phyloP scores from a whole-genome alignment of 2,113 vertebrate species.

The Agapornis roseicollis region DNA sequence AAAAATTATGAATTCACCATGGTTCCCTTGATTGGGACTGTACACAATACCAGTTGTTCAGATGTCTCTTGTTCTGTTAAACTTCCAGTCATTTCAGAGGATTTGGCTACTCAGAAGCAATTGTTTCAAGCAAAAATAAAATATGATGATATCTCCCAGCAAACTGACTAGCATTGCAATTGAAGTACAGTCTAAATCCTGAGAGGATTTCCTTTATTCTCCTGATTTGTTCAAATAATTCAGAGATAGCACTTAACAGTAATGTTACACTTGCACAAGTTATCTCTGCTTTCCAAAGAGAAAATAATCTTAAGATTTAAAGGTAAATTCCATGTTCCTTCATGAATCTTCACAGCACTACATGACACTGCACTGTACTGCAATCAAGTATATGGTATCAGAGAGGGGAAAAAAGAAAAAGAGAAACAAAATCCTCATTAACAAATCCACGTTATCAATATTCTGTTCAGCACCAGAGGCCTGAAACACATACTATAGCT shows the following conservation, averaged over 20 bases:
- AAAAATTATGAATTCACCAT: neutral
- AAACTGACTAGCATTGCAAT: neutral
- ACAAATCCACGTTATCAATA: neutral
- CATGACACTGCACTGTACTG: neutral
- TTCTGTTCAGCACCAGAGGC: neutral
- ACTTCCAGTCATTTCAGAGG: neutral
- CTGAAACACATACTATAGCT: neutral
- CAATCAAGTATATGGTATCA: neutral
- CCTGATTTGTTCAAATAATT: neutral
- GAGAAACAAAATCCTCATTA: neutral
- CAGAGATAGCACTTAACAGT: neutral
- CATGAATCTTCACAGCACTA: neutral
- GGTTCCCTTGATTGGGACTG: neutral
- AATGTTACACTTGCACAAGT: neutral
- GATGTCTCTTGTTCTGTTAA: neutral
- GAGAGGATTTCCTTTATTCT: neutral
- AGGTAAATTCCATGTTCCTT: neutral
- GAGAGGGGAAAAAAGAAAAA: neutral
- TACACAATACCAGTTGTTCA: neutral
- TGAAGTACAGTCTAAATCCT: neutral
- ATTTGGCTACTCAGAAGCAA: neutral
- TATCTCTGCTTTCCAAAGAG: neutral
- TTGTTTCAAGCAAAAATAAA: neutral
- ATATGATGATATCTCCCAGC: neutral
- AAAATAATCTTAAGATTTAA: neutral